Percentiles rank a stretch among this genome's conserved stretches.
Evolutionary conservation across 2,888 invertebrate species (phyloP).

Genomic region (Zaprionus obscuricornis): DNA sequence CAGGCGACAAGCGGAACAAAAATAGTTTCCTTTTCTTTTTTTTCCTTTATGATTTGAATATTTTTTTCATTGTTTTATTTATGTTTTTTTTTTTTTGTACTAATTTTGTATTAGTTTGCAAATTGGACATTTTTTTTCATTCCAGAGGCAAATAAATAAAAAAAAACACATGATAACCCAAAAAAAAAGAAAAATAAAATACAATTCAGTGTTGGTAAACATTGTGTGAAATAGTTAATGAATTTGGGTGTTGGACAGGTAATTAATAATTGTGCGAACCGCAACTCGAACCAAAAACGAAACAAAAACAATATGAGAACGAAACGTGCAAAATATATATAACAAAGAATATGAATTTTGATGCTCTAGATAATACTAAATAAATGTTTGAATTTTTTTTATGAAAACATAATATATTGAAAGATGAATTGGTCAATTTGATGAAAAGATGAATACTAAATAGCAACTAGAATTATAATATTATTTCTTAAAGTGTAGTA

Average conservation of each 20-base stretch:
- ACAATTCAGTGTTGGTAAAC: conserved; percentile 26
- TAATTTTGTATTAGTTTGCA: too few relatives aligned
- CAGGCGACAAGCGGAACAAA: conserved; percentile 84
- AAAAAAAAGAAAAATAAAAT: conserved; percentile 32
- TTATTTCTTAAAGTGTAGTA: too few relatives aligned
- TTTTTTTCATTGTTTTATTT: conserved; percentile 34
- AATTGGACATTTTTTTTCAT: too few relatives aligned
- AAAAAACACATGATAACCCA: conserved; percentile 11
- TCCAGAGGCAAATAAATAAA: too few relatives aligned
- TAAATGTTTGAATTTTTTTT: conserved; percentile 6
- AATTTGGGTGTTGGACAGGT: conserved; percentile 23
- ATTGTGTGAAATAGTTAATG: conserved; percentile 20
- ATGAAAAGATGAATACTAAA: too few relatives aligned
- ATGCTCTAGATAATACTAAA: conserved; percentile 20
- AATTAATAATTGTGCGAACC: conserved; percentile 34
- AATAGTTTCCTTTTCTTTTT: conserved; percentile 79
- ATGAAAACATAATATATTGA: too few relatives aligned
- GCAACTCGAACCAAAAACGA: conserved; percentile 13
- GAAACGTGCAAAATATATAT: conserved; percentile 45
- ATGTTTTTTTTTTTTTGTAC: conserved; percentile 33
- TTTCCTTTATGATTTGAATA: too few relatives aligned
- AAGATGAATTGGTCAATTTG: too few relatives aligned
- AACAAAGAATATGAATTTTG: conserved; percentile 22
- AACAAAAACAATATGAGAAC: too few relatives aligned
- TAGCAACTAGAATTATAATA: too few relatives aligned